phyloP scores from a whole-genome alignment of 2,113 vertebrate genomes.

The Mesitornis unicolor region DNA sequence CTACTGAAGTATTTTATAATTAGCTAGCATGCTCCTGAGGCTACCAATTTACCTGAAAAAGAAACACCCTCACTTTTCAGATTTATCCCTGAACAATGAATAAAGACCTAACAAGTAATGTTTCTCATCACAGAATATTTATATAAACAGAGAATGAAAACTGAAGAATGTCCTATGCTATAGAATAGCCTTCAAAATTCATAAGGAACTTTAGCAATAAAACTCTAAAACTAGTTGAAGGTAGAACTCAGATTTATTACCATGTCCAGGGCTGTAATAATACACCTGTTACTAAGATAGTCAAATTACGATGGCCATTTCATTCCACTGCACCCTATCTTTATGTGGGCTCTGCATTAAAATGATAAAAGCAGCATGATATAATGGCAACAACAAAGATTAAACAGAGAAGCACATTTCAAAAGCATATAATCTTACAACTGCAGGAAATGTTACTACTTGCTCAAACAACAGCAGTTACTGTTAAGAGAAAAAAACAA shows the following conservation, averaged over 20 bases:
- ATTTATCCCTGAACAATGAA: background rate
- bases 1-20: conserved; percentile 52
- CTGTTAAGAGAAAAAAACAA: background rate
- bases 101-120: background rate
- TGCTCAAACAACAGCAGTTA: background rate
- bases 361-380: background rate
- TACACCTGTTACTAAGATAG: background rate
- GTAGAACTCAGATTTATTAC: background rate
- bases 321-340: background rate
- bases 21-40: conserved; percentile 2
- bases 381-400: background rate
- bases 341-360: background rate
- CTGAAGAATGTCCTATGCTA: background rate
- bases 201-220: background rate
- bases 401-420: background rate
- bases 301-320: background rate
- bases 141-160: background rate
- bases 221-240: background rate
- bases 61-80: background rate
- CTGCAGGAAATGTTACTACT: background rate
- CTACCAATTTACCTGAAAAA: conserved; percentile 39
- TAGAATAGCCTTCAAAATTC: background rate
- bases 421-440: background rate
- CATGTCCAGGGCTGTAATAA: background rate
- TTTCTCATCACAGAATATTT: conserved; percentile 1